Conservation (phyloP, 2,888 invertebrate genomes). For the Gymnocheta viridis region DNA sequence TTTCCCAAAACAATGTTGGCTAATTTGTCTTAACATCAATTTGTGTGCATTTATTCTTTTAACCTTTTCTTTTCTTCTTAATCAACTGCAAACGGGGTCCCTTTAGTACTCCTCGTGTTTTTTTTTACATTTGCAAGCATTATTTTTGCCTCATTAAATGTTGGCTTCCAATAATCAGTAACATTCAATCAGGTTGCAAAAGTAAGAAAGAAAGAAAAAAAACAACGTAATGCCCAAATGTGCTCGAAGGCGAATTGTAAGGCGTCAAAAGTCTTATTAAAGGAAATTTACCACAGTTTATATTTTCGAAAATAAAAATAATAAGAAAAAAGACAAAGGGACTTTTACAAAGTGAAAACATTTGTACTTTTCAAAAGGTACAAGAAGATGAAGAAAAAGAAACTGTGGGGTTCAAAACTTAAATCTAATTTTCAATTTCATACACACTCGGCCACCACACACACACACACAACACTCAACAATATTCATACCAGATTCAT, state of each 20-base stretch:
- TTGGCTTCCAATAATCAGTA: conserved; percentile 69
- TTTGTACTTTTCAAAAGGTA: conserved; percentile 35
- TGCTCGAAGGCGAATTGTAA: conserved; percentile 71
- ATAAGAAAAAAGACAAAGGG: not conserved
- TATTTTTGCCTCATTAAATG: conserved; percentile 68
- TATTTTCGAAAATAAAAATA: conserved; percentile 21
- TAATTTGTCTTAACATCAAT: conserved; percentile 65
- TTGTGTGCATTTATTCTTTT: conserved; percentile 32
- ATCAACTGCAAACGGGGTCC: not conserved
- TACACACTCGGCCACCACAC: too few species aligned
- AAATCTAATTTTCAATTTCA: conserved; percentile 36
- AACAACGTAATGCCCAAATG: not conserved
- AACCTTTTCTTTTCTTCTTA: conserved; percentile 37
- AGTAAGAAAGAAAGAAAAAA: not conserved
- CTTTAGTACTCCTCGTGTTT: not conserved
- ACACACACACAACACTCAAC: not conserved
- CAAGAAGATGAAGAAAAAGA: too few species aligned
- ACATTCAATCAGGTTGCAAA: conserved; percentile 64
- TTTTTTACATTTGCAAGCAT: conserved; percentile 19
- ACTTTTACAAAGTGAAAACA: conserved; percentile 14
- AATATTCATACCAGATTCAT: conserved; percentile 52
- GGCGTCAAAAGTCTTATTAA: conserved; percentile 80
- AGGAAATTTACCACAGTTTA: conserved; percentile 76
- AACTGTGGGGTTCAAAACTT: not conserved
- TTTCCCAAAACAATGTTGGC: conserved; percentile 35